Conservation (phyloP, 2,113 vertebrate genomes). For the Silurus meridionalis region DNA sequence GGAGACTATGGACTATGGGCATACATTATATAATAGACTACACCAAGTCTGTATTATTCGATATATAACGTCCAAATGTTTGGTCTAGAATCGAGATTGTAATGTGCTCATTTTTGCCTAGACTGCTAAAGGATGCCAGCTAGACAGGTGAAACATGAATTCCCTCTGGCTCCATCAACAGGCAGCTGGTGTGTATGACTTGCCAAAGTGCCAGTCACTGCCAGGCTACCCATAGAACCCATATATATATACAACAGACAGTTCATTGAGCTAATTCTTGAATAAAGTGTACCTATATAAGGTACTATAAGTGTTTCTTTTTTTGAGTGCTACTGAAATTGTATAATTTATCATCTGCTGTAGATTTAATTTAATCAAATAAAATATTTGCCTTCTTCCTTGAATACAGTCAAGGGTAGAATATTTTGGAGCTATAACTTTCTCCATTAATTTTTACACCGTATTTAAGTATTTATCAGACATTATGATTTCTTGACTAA, state of each 20-base stretch:
- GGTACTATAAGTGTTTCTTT: background rate
- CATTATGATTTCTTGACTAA: background rate
- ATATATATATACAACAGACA: background rate
- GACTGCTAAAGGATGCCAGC: conserved; percentile 5
- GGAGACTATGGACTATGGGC: background rate
- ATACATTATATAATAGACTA: background rate
- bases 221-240: background rate
- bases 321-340: background rate
- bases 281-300: background rate
- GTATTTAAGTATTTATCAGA: background rate
- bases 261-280: conserved; percentile 13
- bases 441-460: background rate
- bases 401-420: too few species aligned
- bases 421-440: background rate
- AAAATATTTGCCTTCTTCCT: too few species aligned
- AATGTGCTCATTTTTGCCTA: background rate
- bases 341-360: background rate
- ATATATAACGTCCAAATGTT: background rate
- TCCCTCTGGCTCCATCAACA: conserved; percentile 53
- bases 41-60: background rate
- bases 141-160: conserved; percentile 15
- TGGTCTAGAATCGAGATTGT: background rate
- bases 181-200: conserved; percentile 24
- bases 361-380: background rate
- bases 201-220: conserved; percentile 13